Evolutionary conservation across 2,888 invertebrate species (phyloP).

Genomic region (Calephelis perditalis): DNA sequence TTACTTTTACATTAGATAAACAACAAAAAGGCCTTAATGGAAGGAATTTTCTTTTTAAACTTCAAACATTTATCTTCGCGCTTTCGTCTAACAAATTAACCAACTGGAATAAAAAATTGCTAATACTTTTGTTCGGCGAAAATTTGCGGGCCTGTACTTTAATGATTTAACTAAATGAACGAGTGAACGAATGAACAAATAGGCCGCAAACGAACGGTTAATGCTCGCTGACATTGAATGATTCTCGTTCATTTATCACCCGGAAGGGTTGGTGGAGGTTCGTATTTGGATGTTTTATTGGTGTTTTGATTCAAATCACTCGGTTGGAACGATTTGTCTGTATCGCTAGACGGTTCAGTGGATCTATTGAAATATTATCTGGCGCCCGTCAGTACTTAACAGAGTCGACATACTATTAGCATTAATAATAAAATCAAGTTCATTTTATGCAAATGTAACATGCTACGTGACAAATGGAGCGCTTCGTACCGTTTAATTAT

Average conservation of each 20-base stretch:
- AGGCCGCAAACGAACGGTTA: slow-evolving; percentile 33
- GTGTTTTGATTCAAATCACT: slow-evolving; percentile 30
- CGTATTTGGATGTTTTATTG: slow-evolving; percentile 30
- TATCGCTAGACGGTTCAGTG: slow-evolving; percentile 24
- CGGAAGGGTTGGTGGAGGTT: slow-evolving; percentile 27
- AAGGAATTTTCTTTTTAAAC: slow-evolving; percentile 14
- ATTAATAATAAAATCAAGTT: neutral
- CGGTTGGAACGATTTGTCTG: slow-evolving; percentile 28
- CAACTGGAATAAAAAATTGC: slow-evolving; percentile 29
- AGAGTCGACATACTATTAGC: neutral
- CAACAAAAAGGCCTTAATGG: slow-evolving; percentile 1
- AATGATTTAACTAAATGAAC: slow-evolving; percentile 33
- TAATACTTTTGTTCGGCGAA: slow-evolving; percentile 25
- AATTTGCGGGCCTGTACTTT: slow-evolving; percentile 28
- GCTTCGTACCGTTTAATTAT: slow-evolving; percentile 10
- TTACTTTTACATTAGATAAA: neutral
- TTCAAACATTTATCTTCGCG: slow-evolving; percentile 15
- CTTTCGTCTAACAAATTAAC: slow-evolving; percentile 30
- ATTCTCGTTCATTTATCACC: slow-evolving; percentile 34
- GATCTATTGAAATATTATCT: slow-evolving; percentile 15
- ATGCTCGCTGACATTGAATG: slow-evolving; percentile 34
- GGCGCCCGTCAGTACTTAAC: neutral
- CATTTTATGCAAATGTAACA: neutral
- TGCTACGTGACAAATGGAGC: slow-evolving; percentile 7
- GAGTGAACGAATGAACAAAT: slow-evolving; percentile 33